Conservation (phyloP, 2,113 vertebrate species). For the Lutjanus erythropterus region DNA sequence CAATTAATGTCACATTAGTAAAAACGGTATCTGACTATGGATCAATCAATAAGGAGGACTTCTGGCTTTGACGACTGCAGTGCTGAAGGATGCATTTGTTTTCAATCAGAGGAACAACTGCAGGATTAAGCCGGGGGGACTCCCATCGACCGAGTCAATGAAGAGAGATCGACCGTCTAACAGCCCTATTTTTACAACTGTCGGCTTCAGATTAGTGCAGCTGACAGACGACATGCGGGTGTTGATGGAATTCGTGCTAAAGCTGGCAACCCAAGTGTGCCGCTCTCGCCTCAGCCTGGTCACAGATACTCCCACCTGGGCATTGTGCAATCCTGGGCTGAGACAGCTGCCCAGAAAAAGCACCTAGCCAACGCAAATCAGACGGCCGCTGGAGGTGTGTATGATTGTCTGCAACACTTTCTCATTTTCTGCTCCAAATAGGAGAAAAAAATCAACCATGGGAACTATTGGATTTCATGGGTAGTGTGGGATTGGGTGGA, state of each 20-base stretch:
- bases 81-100: slow-evolving; percentile 65
- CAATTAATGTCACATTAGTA: slow-evolving; percentile 1
- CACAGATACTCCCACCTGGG: slow-evolving; percentile 54
- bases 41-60: slow-evolving; percentile 20
- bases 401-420: slow-evolving; percentile 36
- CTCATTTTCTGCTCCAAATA: slow-evolving; percentile 18
- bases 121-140: slow-evolving; percentile 58
- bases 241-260: slow-evolving; percentile 63
- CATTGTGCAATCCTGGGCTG: slow-evolving; percentile 24
- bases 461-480: slow-evolving; percentile 56
- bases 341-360: slow-evolving; percentile 52
- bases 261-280: slow-evolving; percentile 51
- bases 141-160: slow-evolving; percentile 20
- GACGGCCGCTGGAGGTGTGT: slow-evolving; percentile 22
- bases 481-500: slow-evolving; percentile 16
- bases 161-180: slow-evolving; percentile 31
- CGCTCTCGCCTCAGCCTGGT: background rate
- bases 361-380: slow-evolving; percentile 28
- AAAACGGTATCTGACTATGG: slow-evolving; percentile 9
- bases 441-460: background rate
- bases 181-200: slow-evolving; percentile 75
- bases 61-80: slow-evolving; percentile 17
- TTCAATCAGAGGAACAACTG: slow-evolving; percentile 75
- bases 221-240: slow-evolving; percentile 61
- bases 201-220: slow-evolving; percentile 72